Percentiles rank a stretch among this genome's conserved stretches.
Conservation (phyloP, 2,797 vertebrate genomes). For the Fistularia tabacaria region DNA sequence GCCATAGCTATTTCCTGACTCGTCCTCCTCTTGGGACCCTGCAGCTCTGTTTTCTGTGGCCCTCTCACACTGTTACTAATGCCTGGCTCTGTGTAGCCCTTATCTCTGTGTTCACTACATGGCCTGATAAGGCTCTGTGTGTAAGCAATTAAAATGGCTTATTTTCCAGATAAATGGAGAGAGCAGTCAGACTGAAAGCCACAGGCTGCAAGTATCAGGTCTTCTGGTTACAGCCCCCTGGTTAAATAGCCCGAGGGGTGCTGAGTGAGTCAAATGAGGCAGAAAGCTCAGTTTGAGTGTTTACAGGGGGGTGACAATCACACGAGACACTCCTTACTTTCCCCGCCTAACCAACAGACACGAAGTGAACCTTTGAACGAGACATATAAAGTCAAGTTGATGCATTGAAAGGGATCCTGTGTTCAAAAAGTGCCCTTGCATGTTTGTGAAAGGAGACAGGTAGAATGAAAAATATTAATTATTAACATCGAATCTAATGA, state of each 20-base stretch:
- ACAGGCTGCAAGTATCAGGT: slow-evolving; percentile 62
- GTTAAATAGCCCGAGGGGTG: slow-evolving; percentile 51
- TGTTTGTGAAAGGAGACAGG: not conserved
- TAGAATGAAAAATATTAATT: slow-evolving; percentile 4
- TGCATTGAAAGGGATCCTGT: no score
- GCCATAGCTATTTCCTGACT: slow-evolving; percentile 62
- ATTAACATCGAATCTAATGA: slow-evolving; percentile 9
- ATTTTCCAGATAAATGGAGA: slow-evolving; percentile 69
- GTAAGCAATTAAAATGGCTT: slow-evolving; percentile 73
- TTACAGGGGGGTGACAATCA: slow-evolving; percentile 18
- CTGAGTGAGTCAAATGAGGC: slow-evolving; percentile 29
- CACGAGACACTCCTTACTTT: slow-evolving; percentile 12
- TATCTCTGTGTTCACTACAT: slow-evolving; percentile 67
- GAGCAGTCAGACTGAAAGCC: slow-evolving; percentile 65
- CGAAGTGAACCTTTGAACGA: not conserved
- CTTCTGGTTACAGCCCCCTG: slow-evolving; percentile 62
- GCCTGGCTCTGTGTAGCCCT: slow-evolving; percentile 69
- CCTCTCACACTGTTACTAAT: slow-evolving; percentile 71
- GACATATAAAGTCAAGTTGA: no score
- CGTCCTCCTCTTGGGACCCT: slow-evolving; percentile 44
- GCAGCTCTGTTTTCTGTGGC: slow-evolving; percentile 66
- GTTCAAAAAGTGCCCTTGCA: not conserved
- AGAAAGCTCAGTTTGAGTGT: slow-evolving; percentile 15
- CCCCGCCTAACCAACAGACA: slow-evolving; percentile 8
- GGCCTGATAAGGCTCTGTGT: slow-evolving; percentile 69